Evolutionary conservation across 2,113 vertebrate genomes (phyloP), one percentile per base, ranked within the genome.

Genomic region (Pygoscelis adeliae): DNA sequence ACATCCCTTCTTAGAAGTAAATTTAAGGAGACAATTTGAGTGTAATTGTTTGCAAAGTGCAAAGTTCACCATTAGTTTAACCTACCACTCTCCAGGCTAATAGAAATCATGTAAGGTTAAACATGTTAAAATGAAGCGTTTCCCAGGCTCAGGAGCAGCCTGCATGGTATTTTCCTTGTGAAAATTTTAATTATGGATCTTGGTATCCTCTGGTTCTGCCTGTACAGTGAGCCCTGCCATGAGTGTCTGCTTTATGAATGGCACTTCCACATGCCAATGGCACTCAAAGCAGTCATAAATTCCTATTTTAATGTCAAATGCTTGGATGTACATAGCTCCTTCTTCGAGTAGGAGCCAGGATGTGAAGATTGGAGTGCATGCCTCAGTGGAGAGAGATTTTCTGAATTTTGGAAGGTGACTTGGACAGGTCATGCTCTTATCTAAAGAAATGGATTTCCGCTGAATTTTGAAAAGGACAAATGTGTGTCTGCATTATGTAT

Each of bases 391-490:
- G 70, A 92, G 47, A 59, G 77, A 49, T 84, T 46, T 85, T 89
- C 92, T 84, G 76, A 50, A 30, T 79, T 95, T 87, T 73, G 49
- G 25, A 59, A 94, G 81, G 63, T 93, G 63, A 83, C 70, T 94
- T 96, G 90, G 71, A 58, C 72, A 40, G 89, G 83, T 96, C 59
- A 40, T 81, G 34, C 81, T 96, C 94, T 95, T 95, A 73, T 95
- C 74, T 91, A 63, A 76, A 87, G 88, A 90, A 97, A 90, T 72
- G 18, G 38, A 69, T 91, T 94, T 92, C 59, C 81, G 27, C 61
- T 86, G 83, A 89, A 90, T 79, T 95, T 93, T 96, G 66, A 79
- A 93, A 97, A 97, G 96, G 91, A 94, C 85, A 96, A 95, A 93
- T 91, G 42, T 72, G 46, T 96, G 80, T 84, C 84, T 94, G 92